Evolutionary conservation across 2,797 vertebrate species (phyloP), one percentile per base, ranked within the genome.

Genomic region (Prionace glauca): DNA sequence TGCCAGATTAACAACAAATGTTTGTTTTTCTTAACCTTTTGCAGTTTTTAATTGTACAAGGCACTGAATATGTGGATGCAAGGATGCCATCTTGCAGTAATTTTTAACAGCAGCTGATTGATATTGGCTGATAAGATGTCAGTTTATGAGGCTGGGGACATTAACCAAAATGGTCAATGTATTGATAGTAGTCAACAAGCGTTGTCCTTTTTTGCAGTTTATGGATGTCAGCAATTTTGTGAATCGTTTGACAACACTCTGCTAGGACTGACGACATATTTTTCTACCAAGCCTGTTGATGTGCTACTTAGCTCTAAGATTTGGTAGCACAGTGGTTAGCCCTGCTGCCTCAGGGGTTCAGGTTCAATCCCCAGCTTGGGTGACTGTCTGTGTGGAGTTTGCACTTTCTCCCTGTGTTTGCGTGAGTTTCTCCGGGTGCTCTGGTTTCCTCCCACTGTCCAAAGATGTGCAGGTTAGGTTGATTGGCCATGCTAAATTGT

Each of bases 1-100:
- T 92, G 20, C 90, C 90, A 92, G n/a, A 92, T 69, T 92, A 92
- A 18, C 20, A 41, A 65, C 32, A 67, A 91, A 91, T 65, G 88
- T 65, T n/a, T 36, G 60, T 1, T 91, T 69, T 91, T 69, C 45
- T 69, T 92, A 24, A 69, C 20, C 69, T 20, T 92, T 36, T 32
- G 3, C 62, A 67, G 90, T 67, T 92, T 92, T 67, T 69, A 67
- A 69, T 92, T 69, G n/a, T n/a, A 41, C 7, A 67, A 22, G n/a
- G 11, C 90, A 41, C n/a, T 41, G n/a, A 92, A 90, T 32, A 90
- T 60, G 32, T 90, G 56, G 14, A 92, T 67, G n/a, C 7, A 60
- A 62, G 56, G 14, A 92, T 69, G n/a, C 8, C 36, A 92, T 16
- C 36, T 36, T 69, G 18, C 65, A 69, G 65, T 41, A 92, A 24